These are phyloP conservation scores for Huso huso DNA, from an alignment of 2,797 vertebrate species.

Conservation along the genomic window DNA sequence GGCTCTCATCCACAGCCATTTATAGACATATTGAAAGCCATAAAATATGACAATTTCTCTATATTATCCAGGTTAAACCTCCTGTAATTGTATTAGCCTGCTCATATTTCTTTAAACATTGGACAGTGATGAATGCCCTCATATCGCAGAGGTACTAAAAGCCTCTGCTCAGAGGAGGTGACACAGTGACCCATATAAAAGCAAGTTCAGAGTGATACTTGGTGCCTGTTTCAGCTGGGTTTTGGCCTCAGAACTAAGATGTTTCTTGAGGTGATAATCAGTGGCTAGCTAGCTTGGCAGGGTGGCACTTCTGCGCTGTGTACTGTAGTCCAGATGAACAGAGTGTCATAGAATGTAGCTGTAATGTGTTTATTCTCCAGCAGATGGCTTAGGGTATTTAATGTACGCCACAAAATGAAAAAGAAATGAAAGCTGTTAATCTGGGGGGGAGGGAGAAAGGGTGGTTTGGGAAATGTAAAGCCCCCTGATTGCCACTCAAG, in stretches of 20 bases:
- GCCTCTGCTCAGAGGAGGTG: constrained; percentile 37
- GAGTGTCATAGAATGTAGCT: not conserved
- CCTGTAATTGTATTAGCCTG: constrained; percentile 47
- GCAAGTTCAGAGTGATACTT: not conserved
- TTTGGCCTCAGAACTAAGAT: not conserved
- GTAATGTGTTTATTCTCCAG: constrained; percentile 3
- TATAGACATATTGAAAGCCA: constrained; percentile 43
- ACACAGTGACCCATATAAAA: constrained; percentile 52
- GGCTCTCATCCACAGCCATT: constrained; percentile 33
- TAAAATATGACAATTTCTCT: constrained; percentile 49
- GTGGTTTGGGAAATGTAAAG: no score
- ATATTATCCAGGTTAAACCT: constrained; percentile 48
- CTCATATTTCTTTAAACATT: constrained; percentile 37
- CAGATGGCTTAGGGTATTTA: no score
- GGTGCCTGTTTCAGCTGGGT: not conserved
- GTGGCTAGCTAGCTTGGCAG: not conserved
- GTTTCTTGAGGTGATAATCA: constrained; percentile 1
- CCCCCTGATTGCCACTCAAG: no score
- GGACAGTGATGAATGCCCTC: constrained; percentile 50
- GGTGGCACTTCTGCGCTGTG: not conserved
- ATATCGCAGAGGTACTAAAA: constrained; percentile 37
- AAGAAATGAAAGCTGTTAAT: no score
- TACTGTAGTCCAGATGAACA: constrained; percentile 1
- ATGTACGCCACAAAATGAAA: no score
- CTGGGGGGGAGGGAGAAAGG: no score